Conservation (phyloP, 2,113 vertebrate species). For the Protomyctophum bolini region DNA sequence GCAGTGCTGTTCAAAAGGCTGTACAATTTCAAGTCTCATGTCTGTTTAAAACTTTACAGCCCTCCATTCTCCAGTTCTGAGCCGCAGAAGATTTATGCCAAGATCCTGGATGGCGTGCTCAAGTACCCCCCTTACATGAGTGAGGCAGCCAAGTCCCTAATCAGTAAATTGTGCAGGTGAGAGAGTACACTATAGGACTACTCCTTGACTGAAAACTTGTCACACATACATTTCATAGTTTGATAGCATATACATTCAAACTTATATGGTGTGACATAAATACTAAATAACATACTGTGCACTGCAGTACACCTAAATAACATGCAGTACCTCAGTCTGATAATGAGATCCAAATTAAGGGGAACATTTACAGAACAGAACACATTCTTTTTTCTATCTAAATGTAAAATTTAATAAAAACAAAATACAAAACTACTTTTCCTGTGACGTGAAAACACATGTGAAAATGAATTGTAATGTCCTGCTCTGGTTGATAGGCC, state of each 20-base stretch:
- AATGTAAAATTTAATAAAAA: too few relatives aligned
- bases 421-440: too few relatives aligned
- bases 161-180: conserved; percentile 84
- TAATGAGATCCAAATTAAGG: too few relatives aligned
- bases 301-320: too few relatives aligned
- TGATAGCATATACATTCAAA: neutral
- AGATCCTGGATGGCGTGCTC: conserved; percentile 79
- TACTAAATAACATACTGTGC: neutral
- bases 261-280: neutral
- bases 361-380: too few relatives aligned
- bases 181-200: neutral
- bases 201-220: neutral
- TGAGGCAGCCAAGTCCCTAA: conserved; percentile 80
- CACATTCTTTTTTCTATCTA: too few relatives aligned
- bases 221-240: neutral
- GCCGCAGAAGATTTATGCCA: conserved; percentile 83
- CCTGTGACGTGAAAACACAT: too few relatives aligned
- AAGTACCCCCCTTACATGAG: conserved; percentile 78
- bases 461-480: too few relatives aligned
- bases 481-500: conserved; percentile 61
- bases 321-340: too few relatives aligned
- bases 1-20: neutral
- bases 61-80: conserved; percentile 84
- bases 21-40: neutral
- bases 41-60: conserved; percentile 56